Percentiles rank a stretch among this genome's conserved stretches.
phyloP scores from a whole-genome alignment of 2,797 vertebrate species.

The Pogonophryne albipinna region DNA sequence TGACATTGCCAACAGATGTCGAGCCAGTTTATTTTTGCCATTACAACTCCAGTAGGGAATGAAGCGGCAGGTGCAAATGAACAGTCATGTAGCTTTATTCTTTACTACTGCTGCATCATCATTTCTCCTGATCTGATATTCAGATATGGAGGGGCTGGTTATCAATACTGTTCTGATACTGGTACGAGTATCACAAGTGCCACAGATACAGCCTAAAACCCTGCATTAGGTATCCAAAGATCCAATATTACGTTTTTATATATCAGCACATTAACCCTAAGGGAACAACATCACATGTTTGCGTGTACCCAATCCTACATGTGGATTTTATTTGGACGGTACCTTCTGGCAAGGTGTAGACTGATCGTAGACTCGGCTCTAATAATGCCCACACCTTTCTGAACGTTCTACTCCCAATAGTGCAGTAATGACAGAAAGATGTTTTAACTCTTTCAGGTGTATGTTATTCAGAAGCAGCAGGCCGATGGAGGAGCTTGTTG shows the following conservation, averaged over 20 bases:
- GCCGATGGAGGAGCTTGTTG: constrained; percentile 46
- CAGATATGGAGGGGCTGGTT: constrained; percentile 1
- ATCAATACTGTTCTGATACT: constrained; percentile 1
- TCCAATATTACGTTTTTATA: no score
- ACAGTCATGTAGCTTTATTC: constrained; percentile 51
- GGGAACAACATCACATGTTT: no score
- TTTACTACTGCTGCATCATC: constrained; percentile 67
- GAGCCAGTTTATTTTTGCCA: constrained; percentile 80
- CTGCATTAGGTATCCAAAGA: no score
- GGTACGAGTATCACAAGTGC: no score
- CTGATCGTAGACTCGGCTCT: constrained; percentile 21
- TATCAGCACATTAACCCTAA: no score
- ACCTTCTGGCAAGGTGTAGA: constrained; percentile 12
- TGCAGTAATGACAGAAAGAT: constrained; percentile 62
- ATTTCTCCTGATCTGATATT: constrained; percentile 50
- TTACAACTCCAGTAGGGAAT: constrained; percentile 76
- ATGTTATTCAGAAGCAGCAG: constrained; percentile 42
- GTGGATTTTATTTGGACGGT: constrained; percentile 20
- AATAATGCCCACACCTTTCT: constrained; percentile 45
- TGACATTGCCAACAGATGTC: constrained; percentile 84
- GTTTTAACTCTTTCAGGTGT: constrained; percentile 52
- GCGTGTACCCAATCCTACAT: background rate
- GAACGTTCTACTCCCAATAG: constrained; percentile 31
- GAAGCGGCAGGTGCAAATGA: constrained; percentile 77
- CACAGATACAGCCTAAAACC: no score